phyloP scores from a whole-genome alignment of 1,140 invertebrate genomes.

The Macrocentrus cingulum region DNA sequence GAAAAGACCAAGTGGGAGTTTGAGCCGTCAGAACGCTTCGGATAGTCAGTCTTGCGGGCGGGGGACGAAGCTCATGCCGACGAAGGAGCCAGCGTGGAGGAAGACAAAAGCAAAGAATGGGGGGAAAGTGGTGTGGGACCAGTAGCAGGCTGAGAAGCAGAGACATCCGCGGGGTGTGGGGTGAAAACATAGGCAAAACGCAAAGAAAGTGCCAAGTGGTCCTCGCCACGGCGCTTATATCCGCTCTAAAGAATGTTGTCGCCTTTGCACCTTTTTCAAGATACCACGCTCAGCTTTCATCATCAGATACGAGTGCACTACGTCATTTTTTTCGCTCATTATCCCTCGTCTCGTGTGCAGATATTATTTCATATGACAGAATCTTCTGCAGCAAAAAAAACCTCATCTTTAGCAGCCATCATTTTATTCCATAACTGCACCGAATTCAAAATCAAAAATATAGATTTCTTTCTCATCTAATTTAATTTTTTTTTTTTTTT shows the following conservation, averaged over 20 bases:
- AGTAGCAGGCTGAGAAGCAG: neutral
- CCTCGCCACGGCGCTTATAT: constrained; percentile 14
- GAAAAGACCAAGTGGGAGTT: constrained; percentile 21
- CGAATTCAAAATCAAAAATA: no score
- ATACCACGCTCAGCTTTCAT: constrained; percentile 3
- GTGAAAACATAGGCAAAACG: constrained; percentile 8
- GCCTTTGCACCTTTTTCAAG: constrained; percentile 21
- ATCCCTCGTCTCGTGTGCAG: no score
- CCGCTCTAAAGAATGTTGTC: constrained; percentile 18
- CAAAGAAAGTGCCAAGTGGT: constrained; percentile 22
- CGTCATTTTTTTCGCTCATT: neutral
- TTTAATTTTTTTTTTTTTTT: no score
- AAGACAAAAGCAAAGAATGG: constrained; percentile 11
- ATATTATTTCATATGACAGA: no score
- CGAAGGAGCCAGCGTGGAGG: neutral
- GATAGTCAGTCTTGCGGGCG: neutral
- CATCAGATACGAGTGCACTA: neutral
- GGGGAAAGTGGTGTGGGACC: neutral
- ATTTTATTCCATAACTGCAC: no score
- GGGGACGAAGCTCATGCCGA: constrained; percentile 7
- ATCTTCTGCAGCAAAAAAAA: no score
- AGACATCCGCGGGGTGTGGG: neutral
- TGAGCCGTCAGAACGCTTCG: neutral
- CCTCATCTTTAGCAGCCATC: no score
- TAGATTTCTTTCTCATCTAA: no score